Conservation (phyloP, 2,113 vertebrate species). For the Uria lomvia region DNA sequence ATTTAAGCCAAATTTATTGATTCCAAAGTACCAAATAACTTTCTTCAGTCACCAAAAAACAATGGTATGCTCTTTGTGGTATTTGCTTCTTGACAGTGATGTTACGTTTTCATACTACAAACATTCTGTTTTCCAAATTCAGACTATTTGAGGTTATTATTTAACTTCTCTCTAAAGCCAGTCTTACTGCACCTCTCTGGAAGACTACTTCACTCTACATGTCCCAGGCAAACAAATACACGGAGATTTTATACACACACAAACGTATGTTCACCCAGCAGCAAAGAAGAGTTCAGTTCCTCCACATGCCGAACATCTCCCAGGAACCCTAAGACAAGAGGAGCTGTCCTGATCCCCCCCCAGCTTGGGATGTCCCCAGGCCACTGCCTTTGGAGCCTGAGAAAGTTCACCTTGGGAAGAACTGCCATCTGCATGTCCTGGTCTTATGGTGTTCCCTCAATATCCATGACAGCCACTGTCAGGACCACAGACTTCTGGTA, state of each 20-base stretch:
- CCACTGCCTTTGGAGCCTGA: not conserved
- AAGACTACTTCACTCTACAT: not conserved
- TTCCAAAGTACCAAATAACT: constrained; percentile 7
- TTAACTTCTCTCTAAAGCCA: not conserved
- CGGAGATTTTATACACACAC: not conserved
- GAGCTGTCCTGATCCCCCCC: not conserved
- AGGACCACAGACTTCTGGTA: not conserved
- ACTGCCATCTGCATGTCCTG: not conserved
- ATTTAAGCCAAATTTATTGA: not conserved
- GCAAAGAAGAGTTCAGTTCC: not conserved
- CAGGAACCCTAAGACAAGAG: not conserved
- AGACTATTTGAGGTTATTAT: not conserved
- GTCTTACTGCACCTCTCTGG: not conserved
- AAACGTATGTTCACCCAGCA: not conserved
- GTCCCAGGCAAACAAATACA: not conserved
- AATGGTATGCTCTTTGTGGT: not conserved
- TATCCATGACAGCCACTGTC: not conserved
- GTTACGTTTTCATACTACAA: not conserved
- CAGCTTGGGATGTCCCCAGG: not conserved
- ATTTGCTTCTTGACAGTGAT: not conserved
- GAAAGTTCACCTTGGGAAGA: not conserved
- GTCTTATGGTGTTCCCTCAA: not conserved
- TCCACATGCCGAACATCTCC: not conserved
- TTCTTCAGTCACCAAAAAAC: not conserved
- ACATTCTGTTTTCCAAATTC: not conserved